These are phyloP conservation scores for Myrmophylax atrothorax DNA, from an alignment of 2,113 vertebrate species.

Conservation along the genomic window DNA sequence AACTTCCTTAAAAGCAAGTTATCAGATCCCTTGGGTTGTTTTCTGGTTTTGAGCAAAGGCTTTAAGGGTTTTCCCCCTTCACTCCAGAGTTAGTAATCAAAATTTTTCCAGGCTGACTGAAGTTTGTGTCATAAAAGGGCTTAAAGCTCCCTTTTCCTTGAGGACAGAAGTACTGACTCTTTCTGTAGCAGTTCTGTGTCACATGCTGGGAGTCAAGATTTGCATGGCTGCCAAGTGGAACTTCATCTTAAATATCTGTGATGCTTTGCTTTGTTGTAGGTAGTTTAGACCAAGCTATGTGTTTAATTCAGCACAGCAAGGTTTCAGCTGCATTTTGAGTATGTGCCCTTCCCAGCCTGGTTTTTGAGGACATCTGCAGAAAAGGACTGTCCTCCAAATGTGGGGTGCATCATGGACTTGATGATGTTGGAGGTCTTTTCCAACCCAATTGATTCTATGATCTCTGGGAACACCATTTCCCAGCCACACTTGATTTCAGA, in stretches of 20 bases:
- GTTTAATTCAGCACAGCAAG: not conserved
- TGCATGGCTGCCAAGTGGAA: not conserved
- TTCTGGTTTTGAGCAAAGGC: conserved; percentile 19
- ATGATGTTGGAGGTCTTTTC: too few relatives aligned
- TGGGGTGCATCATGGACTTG: not conserved
- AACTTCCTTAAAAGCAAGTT: not conserved
- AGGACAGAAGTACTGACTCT: not conserved
- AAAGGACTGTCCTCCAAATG: not conserved
- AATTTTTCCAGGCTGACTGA: not conserved
- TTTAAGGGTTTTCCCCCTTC: not conserved
- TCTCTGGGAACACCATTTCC: not conserved
- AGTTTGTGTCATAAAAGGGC: not conserved
- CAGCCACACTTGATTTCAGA: not conserved
- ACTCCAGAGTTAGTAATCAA: not conserved
- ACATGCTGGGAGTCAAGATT: not conserved
- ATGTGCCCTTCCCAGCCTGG: not conserved
- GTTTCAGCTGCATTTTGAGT: not conserved
- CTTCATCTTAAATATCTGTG: not conserved
- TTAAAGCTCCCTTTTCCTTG: conserved; percentile 3
- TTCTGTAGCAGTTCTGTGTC: not conserved
- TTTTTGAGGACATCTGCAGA: not conserved
- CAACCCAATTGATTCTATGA: too few relatives aligned
- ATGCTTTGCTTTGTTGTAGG: not conserved
- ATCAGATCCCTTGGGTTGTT: not conserved
- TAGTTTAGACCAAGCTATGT: not conserved